Evolutionary conservation across 2,113 vertebrate species (phyloP), one percentile per base, ranked within the genome.

Genomic region (Takifugu flavidus): DNA sequence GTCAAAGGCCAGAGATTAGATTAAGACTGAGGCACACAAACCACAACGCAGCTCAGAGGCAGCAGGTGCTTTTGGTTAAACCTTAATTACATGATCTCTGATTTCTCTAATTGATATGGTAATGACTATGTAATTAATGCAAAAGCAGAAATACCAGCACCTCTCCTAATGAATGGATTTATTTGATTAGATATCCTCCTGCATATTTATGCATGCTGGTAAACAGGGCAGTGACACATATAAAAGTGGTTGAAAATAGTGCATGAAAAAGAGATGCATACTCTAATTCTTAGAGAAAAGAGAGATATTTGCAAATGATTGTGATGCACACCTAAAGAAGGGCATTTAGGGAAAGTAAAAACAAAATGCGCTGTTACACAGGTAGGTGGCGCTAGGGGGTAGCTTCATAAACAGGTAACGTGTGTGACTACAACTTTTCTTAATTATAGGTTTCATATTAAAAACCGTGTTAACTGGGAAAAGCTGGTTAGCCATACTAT

Each of bases 41-140:
- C 53, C 51, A 44, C 70, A 64, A 20, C 60, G 58, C 74, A 77
- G 56, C 70, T 83, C 65, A 27, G 76, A 87, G 88, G 88, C 89
- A 91, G 91, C 91, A 92, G 91, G 90, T 92, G 91, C 89, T 90
- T 73, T 82, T 88, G 86, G 86, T 87, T 90, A 87, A 87, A 90
- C 84, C 88, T 91, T 91, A 92, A 92, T 92, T 91, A 91, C 90
- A 91, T 90, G 87, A 91, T 90, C 88, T 90, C 89, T 90, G 86
- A 91, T 91, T 91, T 87, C 77, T 87, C 78, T 91, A 91, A 92
- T 91, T 92, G 89, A 91, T 91, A 91, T 92, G 91, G 86, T 91
- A 92, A 92, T 92, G 89, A 88, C 67, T 85, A 84, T 81, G 85
- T 90, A 91, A 92, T 92, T 90, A 91, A 92, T 91, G 89, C 90